Evolutionary conservation across 2,797 vertebrate species (phyloP).

Genomic region (Manis javanica): DNA sequence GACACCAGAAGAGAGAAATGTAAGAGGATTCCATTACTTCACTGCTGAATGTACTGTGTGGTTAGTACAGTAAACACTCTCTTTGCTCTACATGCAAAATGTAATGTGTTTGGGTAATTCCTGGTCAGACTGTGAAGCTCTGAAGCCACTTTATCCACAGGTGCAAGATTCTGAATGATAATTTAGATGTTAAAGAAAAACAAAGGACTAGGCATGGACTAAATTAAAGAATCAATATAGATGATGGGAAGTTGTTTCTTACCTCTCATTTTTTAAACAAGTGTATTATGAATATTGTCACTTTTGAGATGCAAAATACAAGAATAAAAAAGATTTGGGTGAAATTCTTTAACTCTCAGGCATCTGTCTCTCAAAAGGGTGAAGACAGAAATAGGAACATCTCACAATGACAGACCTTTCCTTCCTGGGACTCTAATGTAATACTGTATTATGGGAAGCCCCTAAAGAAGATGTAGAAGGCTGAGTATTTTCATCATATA

Average conservation of each 20-base stretch:
- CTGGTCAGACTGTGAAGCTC: background rate
- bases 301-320: constrained; percentile 12
- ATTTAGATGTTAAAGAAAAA: constrained; percentile 40
- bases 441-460: background rate
- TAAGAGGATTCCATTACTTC: background rate
- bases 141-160: background rate
- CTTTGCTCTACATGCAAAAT: background rate
- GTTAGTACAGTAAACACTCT: background rate
- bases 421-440: background rate
- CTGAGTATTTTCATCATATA: background rate
- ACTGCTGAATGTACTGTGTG: background rate
- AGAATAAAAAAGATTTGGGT: background rate
- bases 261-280: constrained; percentile 29
- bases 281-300: background rate
- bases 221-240: constrained; percentile 42
- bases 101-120: background rate
- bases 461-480: background rate
- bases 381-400: background rate
- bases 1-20: background rate
- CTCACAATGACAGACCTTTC: background rate
- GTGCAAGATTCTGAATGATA: background rate
- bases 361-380: constrained; percentile 40
- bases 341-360: constrained; percentile 15
- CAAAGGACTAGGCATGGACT: background rate
- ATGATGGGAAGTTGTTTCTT: background rate